phyloP scores from a whole-genome alignment of 1,140 invertebrate species.

The Ceratoteleas bidentatus region DNA sequence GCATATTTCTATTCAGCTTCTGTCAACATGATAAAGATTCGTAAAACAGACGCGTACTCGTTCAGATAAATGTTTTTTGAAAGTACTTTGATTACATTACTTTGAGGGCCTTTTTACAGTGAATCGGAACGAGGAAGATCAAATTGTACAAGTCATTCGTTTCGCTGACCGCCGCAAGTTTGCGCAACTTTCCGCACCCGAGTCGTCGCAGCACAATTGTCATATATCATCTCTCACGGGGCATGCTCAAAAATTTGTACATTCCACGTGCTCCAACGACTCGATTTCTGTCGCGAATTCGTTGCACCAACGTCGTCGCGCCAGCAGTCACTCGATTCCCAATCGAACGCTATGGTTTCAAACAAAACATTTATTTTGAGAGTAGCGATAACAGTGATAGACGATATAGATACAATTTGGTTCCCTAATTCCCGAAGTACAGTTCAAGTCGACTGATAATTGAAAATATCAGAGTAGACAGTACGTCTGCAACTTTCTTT shows the following conservation, averaged over 20 bases:
- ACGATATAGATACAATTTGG: slow-evolving; percentile 60
- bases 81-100: slow-evolving; percentile 25
- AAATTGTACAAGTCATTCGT: slow-evolving; percentile 8
- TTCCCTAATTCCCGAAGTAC: slow-evolving; percentile 47
- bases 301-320: background rate
- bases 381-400: slow-evolving; percentile 68
- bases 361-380: slow-evolving; percentile 67
- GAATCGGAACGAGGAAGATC: background rate
- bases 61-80: slow-evolving; percentile 64
- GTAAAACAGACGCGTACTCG: slow-evolving; percentile 59
- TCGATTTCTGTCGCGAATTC: background rate
- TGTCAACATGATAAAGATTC: slow-evolving; percentile 64
- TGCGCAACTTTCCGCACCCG: background rate
- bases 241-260: slow-evolving; percentile 3
- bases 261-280: background rate
- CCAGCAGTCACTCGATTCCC: slow-evolving; percentile 19
- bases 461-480: slow-evolving; percentile 58
- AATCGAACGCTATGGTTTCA: slow-evolving; percentile 42
- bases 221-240: background rate
- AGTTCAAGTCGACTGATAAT: slow-evolving; percentile 39
- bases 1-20: slow-evolving; percentile 58
- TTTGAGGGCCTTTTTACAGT: slow-evolving; percentile 14
- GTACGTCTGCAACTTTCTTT: slow-evolving; percentile 50
- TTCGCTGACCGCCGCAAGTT: background rate
- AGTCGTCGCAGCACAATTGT: slow-evolving; percentile 1